A percentile compares a stretch with the other conserved stretches of the same genome.
phyloP scores from a whole-genome alignment of 2,797 vertebrate species.

The Eremophila alpestris region DNA sequence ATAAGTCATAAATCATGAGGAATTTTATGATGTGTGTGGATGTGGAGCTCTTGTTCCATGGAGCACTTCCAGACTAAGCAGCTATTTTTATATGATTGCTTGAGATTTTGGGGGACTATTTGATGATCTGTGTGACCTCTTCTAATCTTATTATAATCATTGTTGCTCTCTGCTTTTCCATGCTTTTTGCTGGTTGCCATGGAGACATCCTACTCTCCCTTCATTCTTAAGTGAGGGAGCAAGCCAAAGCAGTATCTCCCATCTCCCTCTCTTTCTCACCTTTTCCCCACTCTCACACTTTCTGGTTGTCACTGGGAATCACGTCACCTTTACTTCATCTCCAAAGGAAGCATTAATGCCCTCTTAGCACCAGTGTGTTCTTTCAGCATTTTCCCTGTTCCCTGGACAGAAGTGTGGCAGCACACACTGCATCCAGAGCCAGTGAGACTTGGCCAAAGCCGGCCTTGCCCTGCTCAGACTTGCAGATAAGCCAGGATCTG shows the following conservation, averaged over 20 bases:
- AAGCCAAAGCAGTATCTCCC: neutral
- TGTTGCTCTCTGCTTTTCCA: slow-evolving; percentile 34
- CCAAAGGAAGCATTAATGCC: slow-evolving; percentile 4
- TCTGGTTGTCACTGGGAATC: slow-evolving; percentile 39
- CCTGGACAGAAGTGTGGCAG: neutral
- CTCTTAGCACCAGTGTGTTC: slow-evolving; percentile 22
- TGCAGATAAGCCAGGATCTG: neutral
- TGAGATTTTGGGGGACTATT: slow-evolving; percentile 27
- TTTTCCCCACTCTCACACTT: slow-evolving; percentile 34
- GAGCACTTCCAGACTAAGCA: neutral
- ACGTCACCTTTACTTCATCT: slow-evolving; percentile 11
- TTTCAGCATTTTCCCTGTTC: neutral
- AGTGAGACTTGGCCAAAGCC: neutral
- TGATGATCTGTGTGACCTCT: slow-evolving; percentile 51
- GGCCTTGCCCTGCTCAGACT: neutral
- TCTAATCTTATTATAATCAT: slow-evolving; percentile 58
- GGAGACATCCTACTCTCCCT: slow-evolving; percentile 37
- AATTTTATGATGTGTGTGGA: neutral
- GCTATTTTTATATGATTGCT: neutral
- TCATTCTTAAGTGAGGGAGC: slow-evolving; percentile 28
- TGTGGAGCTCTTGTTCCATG: neutral
- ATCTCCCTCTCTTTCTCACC: slow-evolving; percentile 14
- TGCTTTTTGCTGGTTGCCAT: slow-evolving; percentile 52
- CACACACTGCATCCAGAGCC: neutral
- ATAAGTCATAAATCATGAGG: neutral